Percentiles rank a stretch among this genome's conserved stretches.
Evolutionary conservation across 2,888 invertebrate genomes (phyloP).

Genomic region (Coleophora deauratella): DNA sequence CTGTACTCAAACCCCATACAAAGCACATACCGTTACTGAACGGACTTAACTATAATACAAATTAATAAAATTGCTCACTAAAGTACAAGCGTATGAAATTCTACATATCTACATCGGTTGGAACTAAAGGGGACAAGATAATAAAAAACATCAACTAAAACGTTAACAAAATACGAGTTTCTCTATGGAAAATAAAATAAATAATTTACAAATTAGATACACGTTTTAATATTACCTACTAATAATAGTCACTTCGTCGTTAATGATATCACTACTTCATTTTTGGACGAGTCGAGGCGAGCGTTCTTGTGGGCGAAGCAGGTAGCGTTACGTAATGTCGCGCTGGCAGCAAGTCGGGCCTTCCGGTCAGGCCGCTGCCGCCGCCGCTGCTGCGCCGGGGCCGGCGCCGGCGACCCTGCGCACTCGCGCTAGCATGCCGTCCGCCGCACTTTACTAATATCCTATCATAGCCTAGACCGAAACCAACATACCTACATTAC

Average conservation of each 20-base stretch:
- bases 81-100: slow-evolving; percentile 72
- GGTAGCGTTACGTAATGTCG: slow-evolving; percentile 18
- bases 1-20: slow-evolving; percentile 46
- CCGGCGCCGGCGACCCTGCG: slow-evolving; percentile 33
- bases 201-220: slow-evolving; percentile 73
- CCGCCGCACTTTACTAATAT: slow-evolving; percentile 50
- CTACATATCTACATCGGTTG: slow-evolving; percentile 67
- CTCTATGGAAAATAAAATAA: slow-evolving; percentile 72
- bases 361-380: slow-evolving; percentile 20
- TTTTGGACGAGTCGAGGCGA: slow-evolving; percentile 41
- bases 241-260: slow-evolving; percentile 58
- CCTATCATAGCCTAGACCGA: slow-evolving; percentile 66
- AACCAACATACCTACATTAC: slow-evolving; percentile 67
- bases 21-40: slow-evolving; percentile 51
- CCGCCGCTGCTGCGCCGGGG: slow-evolving; percentile 16
- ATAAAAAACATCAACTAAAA: slow-evolving; percentile 72
- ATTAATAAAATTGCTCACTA: slow-evolving; percentile 57
- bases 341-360: slow-evolving; percentile 17
- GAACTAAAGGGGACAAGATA: slow-evolving; percentile 61
- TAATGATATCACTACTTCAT: slow-evolving; percentile 52
- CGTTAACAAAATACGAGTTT: slow-evolving; percentile 74
- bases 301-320: slow-evolving; percentile 24
- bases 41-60: slow-evolving; percentile 62
- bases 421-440: slow-evolving; percentile 47
- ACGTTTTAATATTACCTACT: slow-evolving; percentile 54